Conservation (phyloP, 2,113 vertebrate genomes). For the Psammodynastes pulverulentus region DNA sequence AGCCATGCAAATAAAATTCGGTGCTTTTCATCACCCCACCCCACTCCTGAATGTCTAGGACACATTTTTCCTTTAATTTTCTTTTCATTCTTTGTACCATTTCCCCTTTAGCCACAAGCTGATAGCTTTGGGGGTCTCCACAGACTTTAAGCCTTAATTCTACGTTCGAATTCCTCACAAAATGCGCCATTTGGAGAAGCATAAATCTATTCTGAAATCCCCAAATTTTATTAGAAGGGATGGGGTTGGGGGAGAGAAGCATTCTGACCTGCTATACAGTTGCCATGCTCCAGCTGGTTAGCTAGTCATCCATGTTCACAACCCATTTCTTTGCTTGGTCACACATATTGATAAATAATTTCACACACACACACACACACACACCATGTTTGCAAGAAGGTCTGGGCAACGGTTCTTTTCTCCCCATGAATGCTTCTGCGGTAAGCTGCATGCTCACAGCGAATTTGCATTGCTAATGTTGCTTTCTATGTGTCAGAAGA, state of each 20-base stretch:
- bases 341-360: conserved; percentile 7
- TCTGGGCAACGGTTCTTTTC: conserved; percentile 13
- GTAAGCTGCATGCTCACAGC: neutral
- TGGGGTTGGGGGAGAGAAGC: too few relatives aligned
- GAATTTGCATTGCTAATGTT: neutral
- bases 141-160: neutral
- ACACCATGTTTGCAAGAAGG: neutral
- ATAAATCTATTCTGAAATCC: neutral
- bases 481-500: neutral
- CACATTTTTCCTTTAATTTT: conserved; percentile 1
- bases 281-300: neutral
- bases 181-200: neutral
- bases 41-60: neutral
- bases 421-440: conserved; percentile 4
- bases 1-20: neutral
- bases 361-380: too few relatives aligned
- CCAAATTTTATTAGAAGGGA: neutral
- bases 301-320: neutral
- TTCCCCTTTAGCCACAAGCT: neutral
- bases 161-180: neutral
- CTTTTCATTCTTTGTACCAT: neutral
- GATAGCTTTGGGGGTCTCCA: neutral
- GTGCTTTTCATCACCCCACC: neutral
- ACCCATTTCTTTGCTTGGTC: conserved; percentile 7
- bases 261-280: neutral